Evolutionary conservation across 2,113 vertebrate genomes (phyloP).

Genomic region (Brachypteracias leptosomus): DNA sequence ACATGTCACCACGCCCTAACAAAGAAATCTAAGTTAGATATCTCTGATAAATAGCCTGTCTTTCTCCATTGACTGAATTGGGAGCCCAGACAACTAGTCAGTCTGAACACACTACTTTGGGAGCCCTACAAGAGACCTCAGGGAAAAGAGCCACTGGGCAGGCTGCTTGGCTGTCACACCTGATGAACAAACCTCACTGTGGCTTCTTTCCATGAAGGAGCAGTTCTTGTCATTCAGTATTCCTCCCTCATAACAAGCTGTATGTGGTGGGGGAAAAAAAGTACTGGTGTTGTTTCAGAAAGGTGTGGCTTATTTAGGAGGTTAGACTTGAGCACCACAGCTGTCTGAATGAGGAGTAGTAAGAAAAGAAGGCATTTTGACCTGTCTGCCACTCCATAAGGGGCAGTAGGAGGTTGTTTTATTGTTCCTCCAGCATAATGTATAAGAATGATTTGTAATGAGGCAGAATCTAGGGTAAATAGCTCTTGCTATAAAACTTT

Average conservation of each 20-base stretch:
- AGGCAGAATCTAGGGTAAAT: constrained; percentile 35
- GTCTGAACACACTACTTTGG: background rate
- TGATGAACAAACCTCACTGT: background rate
- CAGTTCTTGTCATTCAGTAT: background rate
- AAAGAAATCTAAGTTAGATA: background rate
- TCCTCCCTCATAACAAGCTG: background rate
- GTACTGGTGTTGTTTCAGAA: background rate
- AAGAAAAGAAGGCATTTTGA: background rate
- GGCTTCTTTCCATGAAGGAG: background rate
- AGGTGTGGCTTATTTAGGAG: background rate
- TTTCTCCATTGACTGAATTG: background rate
- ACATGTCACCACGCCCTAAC: background rate
- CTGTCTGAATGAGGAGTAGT: background rate
- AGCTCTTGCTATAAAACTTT: constrained; percentile 8
- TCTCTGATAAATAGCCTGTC: background rate
- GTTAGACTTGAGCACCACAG: background rate
- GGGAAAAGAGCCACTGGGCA: background rate
- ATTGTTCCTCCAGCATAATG: constrained; percentile 26
- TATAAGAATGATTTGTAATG: constrained; percentile 33
- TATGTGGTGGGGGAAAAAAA: background rate
- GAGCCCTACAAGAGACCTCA: background rate
- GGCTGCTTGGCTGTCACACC: background rate
- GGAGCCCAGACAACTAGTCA: background rate
- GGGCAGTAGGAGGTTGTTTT: constrained; percentile 9
- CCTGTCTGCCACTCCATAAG: background rate